Conservation (phyloP, 1,140 invertebrate genomes). For the Anadara kagoshimensis region DNA sequence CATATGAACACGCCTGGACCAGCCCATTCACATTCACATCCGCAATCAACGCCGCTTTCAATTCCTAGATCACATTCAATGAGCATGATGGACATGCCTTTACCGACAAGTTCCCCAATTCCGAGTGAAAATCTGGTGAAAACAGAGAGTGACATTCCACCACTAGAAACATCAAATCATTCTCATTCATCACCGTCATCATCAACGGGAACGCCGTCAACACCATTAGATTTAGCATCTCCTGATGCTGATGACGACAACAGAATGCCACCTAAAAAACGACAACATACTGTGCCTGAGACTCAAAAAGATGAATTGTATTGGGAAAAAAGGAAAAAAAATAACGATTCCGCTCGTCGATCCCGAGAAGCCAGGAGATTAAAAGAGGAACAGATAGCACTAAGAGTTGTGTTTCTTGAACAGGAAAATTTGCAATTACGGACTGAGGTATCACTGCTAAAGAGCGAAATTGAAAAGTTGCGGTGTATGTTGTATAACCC, state of each 20-base stretch:
- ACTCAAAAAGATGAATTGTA: slow-evolving; percentile 71
- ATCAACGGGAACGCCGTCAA: slow-evolving; percentile 34
- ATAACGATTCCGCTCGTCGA: slow-evolving; percentile 74
- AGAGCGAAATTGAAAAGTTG: slow-evolving; percentile 67
- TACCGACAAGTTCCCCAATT: slow-evolving; percentile 23
- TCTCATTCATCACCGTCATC: slow-evolving; percentile 44
- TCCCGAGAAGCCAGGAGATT: slow-evolving; percentile 70
- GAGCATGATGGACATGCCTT: slow-evolving; percentile 2
- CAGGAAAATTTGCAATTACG: slow-evolving; percentile 72
- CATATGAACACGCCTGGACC: slow-evolving; percentile 3
- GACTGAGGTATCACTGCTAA: slow-evolving; percentile 66
- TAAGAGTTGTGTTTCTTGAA: slow-evolving; percentile 68
- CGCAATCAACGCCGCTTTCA: too few species aligned
- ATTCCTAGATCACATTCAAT: too few species aligned
- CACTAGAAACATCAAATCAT: slow-evolving; percentile 14
- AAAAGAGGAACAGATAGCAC: slow-evolving; percentile 84
- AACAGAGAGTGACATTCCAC: too few species aligned
- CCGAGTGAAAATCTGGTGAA: not conserved
- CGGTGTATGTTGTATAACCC: slow-evolving; percentile 64
- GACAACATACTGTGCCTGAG: slow-evolving; percentile 76
- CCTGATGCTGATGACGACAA: slow-evolving; percentile 26
- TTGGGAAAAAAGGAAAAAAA: slow-evolving; percentile 74
- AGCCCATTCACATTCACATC: not conserved
- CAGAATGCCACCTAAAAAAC: slow-evolving; percentile 62
- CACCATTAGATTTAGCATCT: slow-evolving; percentile 28